phyloP scores from a whole-genome alignment of 23 tunicate genomes.

The Ciona savignyi region DNA sequence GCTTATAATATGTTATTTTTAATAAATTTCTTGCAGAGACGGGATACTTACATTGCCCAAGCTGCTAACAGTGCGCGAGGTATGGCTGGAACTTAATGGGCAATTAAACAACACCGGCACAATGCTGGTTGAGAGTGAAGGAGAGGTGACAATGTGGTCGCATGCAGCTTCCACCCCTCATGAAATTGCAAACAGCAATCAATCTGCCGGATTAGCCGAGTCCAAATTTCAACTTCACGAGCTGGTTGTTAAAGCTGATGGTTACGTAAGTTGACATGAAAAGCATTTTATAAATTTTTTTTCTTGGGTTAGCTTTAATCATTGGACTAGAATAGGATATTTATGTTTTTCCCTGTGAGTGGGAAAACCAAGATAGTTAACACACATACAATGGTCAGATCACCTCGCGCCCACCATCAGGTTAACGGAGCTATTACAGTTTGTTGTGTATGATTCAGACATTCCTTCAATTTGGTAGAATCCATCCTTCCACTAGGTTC shows the following conservation, averaged over 20 bases:
- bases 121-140: conserved; percentile 16
- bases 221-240: conserved; percentile 18
- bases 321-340: no score
- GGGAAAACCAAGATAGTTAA: no score
- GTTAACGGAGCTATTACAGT: no score
- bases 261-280: conserved; percentile 6
- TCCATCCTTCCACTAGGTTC: no score
- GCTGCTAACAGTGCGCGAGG: conserved; percentile 15
- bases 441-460: no score
- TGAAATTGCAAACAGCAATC: not conserved
- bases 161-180: conserved; percentile 23
- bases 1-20: no score
- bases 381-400: no score
- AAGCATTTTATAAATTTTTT: no score
- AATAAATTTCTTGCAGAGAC: conserved; percentile 8
- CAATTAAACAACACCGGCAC: conserved; percentile 13
- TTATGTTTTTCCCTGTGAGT: no score
- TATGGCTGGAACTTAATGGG: conserved; percentile 24
- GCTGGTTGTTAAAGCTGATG: conserved; percentile 24
- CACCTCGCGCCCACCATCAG: no score
- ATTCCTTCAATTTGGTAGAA: no score
- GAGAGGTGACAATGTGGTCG: conserved; percentile 28
- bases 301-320: no score
- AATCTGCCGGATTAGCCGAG: not conserved
- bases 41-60: conserved; percentile 13